A percentile compares a stretch with the other conserved stretches of the same genome.
These are phyloP conservation scores for Channa striata DNA, from an alignment of 2,797 vertebrate genomes.

Conservation along the genomic window DNA sequence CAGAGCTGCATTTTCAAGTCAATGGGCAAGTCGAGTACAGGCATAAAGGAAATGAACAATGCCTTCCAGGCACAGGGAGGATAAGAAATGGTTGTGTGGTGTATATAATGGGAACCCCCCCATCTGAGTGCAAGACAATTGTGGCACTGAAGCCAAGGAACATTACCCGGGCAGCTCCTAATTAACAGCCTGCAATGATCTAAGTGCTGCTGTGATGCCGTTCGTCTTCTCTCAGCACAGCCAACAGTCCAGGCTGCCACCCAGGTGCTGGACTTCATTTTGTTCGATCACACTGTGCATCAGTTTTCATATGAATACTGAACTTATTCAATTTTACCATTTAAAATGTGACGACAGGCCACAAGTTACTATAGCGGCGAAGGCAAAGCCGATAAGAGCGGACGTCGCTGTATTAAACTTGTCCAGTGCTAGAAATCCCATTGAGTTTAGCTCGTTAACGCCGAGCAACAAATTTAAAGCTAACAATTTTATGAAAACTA, in stretches of 20 bases:
- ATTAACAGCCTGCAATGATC: constrained; percentile 58
- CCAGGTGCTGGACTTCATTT: constrained; percentile 40
- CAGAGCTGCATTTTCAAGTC: constrained; percentile 52
- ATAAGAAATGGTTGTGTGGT: constrained; percentile 53
- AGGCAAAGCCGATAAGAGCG: not conserved
- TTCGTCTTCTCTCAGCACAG: constrained; percentile 53
- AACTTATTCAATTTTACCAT: not conserved
- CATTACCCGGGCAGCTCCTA: constrained; percentile 58
- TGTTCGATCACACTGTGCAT: not conserved
- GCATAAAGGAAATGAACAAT: constrained; percentile 76
- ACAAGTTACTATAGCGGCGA: too few species aligned
- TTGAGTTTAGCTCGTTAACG: not conserved
- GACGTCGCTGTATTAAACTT: not conserved
- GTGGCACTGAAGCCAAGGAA: constrained; percentile 56
- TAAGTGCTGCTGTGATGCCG: constrained; percentile 51
- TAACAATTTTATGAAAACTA: not conserved
- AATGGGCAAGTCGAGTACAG: constrained; percentile 50
- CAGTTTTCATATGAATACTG: not conserved
- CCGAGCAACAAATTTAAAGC: not conserved
- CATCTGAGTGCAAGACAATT: constrained; percentile 51
- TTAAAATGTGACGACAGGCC: not conserved
- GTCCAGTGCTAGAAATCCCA: not conserved
- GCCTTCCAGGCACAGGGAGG: constrained; percentile 54
- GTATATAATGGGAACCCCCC: constrained; percentile 62
- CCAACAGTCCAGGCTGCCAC: constrained; percentile 26